phyloP scores from a whole-genome alignment of 2,888 invertebrate genomes.

The Prenolepis imparis region DNA sequence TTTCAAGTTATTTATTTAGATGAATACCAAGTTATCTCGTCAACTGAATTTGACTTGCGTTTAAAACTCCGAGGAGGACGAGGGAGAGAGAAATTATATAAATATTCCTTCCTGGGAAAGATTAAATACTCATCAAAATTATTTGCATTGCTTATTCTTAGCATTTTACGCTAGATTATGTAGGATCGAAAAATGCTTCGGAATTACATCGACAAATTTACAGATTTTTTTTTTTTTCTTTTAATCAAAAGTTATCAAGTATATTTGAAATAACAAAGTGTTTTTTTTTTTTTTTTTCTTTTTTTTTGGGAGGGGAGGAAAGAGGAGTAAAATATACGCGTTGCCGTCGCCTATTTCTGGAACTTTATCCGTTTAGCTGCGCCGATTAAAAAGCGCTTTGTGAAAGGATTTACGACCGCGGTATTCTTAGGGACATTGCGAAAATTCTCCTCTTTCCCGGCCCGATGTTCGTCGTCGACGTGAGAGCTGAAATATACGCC shows the following conservation, averaged over 20 bases:
- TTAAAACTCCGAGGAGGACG: not conserved
- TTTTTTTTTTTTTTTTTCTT: not conserved
- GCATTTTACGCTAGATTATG: not conserved
- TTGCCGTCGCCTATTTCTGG: slow-evolving; percentile 17
- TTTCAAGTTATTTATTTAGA: slow-evolving; percentile 38
- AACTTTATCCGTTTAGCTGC: slow-evolving; percentile 38
- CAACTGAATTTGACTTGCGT: slow-evolving; percentile 16
- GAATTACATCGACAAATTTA: not conserved
- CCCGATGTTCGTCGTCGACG: slow-evolving; percentile 28
- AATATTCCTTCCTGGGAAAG: not conserved
- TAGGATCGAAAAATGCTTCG: not conserved
- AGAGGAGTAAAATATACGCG: not conserved
- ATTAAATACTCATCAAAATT: not conserved
- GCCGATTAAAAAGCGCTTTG: slow-evolving; percentile 64
- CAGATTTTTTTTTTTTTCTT: not conserved
- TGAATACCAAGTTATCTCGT: slow-evolving; percentile 13
- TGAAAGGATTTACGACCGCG: slow-evolving; percentile 57
- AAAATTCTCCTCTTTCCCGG: slow-evolving; percentile 24
- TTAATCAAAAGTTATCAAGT: not conserved
- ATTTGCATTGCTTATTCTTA: not conserved
- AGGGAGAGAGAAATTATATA: not conserved
- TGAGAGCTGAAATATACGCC: slow-evolving; percentile 56
- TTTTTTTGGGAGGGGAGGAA: not conserved
- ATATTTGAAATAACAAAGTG: not conserved
- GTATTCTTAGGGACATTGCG: slow-evolving; percentile 54